phyloP scores from a whole-genome alignment of 2,797 vertebrate species.

The Steatocranus sp. region DNA sequence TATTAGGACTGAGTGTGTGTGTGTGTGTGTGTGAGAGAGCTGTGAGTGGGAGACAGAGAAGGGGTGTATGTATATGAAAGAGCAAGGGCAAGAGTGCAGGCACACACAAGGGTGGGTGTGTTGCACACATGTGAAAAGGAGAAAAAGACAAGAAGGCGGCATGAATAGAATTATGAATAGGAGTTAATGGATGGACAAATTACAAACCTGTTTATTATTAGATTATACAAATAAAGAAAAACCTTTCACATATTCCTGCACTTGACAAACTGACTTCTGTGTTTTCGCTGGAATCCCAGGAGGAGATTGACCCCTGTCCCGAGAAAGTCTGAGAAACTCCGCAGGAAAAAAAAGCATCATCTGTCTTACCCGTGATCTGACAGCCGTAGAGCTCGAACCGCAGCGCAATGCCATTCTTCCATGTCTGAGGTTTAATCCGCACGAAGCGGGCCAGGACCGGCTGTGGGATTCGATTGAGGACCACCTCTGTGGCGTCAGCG shows the following conservation, averaged over 20 bases:
- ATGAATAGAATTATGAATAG: slow-evolving; percentile 18
- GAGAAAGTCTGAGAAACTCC: background rate
- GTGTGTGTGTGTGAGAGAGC: slow-evolving; percentile 13
- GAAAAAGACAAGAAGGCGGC: background rate
- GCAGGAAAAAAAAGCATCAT: background rate
- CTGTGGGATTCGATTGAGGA: slow-evolving; percentile 89
- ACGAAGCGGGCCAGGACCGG: slow-evolving; percentile 91
- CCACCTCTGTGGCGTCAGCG: slow-evolving; percentile 87
- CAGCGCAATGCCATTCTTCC: slow-evolving; percentile 91
- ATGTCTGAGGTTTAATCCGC: slow-evolving; percentile 89
- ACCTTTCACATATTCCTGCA: background rate
- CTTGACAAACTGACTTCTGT: background rate
- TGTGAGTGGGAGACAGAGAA: slow-evolving; percentile 42
- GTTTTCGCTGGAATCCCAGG: slow-evolving; percentile 15
- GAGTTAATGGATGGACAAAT: slow-evolving; percentile 15
- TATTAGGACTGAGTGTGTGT: slow-evolving; percentile 61
- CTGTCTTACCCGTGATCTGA: slow-evolving; percentile 87
- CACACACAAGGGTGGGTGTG: slow-evolving; percentile 42
- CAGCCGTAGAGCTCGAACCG: slow-evolving; percentile 96
- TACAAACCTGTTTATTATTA: slow-evolving; percentile 12
- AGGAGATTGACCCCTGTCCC: background rate
- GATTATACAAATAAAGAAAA: background rate
- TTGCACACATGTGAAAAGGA: slow-evolving; percentile 6
- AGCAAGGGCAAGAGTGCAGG: slow-evolving; percentile 48
- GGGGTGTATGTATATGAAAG: slow-evolving; percentile 56